Percentiles rank a stretch among this genome's conserved stretches.
These are phyloP conservation scores for Girardinus metallicus DNA, from an alignment of 2,797 vertebrate species.

Conservation along the genomic window DNA sequence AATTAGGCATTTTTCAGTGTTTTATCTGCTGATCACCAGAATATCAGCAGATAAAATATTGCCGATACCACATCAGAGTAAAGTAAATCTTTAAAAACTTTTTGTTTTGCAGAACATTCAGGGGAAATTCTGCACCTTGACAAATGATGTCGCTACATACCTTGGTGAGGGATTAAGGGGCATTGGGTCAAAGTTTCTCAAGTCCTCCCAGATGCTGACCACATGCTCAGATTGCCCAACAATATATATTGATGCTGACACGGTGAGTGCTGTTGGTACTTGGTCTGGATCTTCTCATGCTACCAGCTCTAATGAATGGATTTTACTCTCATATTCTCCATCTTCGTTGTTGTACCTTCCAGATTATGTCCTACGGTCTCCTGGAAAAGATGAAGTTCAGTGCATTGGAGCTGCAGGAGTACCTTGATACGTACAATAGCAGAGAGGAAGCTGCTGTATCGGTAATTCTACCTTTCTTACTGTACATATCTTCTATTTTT, in stretches of 20 bases:
- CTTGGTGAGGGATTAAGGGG: conserved; percentile 94
- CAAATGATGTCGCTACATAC: conserved; percentile 92
- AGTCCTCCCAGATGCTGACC: conserved; percentile 96
- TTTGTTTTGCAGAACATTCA: conserved; percentile 89
- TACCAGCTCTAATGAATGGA: background rate
- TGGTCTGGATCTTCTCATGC: background rate
- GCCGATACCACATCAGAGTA: background rate
- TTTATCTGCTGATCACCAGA: background rate
- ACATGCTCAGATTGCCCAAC: conserved; percentile 96
- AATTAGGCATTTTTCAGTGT: background rate
- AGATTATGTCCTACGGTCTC: conserved; percentile 97
- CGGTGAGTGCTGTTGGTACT: conserved; percentile 82
- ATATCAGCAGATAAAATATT: background rate
- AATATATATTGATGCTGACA: conserved; percentile 96
- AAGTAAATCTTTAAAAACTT: background rate
- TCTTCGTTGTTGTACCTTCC: conserved; percentile 36
- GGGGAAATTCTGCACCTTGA: conserved; percentile 96
- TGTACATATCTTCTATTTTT: background rate
- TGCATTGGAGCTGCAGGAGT: conserved; percentile 95
- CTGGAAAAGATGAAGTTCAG: conserved; percentile 99
- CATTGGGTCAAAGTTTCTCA: conserved; percentile 95
- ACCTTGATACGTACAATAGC: conserved; percentile 95
- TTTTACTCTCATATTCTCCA: background rate
- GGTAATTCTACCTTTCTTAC: conserved; percentile 69
- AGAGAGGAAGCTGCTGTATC: conserved; percentile 92